Base-by-base conservation (phyloP, 1,140 invertebrate species). In the Euura lappo region DNA sequence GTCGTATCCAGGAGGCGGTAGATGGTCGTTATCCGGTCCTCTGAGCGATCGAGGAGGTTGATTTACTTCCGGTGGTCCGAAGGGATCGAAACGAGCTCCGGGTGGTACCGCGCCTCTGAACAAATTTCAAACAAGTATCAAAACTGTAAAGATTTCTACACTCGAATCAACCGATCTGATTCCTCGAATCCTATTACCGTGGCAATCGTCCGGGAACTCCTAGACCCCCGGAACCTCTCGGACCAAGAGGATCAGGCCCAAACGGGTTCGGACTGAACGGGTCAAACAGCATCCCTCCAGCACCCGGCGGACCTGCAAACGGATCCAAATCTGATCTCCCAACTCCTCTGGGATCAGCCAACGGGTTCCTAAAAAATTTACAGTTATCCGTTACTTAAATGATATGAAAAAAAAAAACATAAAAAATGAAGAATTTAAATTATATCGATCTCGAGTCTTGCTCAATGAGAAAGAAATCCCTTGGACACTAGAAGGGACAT, bases 1-100 rank as follows among this genome's bases (percentile, higher is more conserved):
- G 79, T 94, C 91, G 78, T 91, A 93, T 6, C 90, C 91, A 3
- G 93, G 93, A n/a, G 93, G 93, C 67, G 91, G 92, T 69, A 94
- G 84, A 77, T 94, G 92, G 81, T 95, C 94, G n/a, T 91, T 89
- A 79, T 93, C 93, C 3, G 93, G 93, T 45, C 71, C 47, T 65
- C 65, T 72, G 4, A 76, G 82, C 6, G 80, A 78, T 70, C 85
- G 80, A 10, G 84, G 81, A 42, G 84, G 81, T 64, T 81, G 83
- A 44, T 86, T 83, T 65, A 82, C 77, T 43, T 89, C 91, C 6
- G 92, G 91, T 7, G 94, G 94, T 3, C 91, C 91, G 83, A 95
- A 94, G 0, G 94, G 95, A 88, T 96, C 94, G 84, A 95, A 96
- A 78, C 94, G 89, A 7, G 95, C 94, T 46, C 93, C 91, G 2